Evolutionary conservation across 2,888 invertebrate genomes (phyloP).

Genomic region (Sabellastarte sp.): DNA sequence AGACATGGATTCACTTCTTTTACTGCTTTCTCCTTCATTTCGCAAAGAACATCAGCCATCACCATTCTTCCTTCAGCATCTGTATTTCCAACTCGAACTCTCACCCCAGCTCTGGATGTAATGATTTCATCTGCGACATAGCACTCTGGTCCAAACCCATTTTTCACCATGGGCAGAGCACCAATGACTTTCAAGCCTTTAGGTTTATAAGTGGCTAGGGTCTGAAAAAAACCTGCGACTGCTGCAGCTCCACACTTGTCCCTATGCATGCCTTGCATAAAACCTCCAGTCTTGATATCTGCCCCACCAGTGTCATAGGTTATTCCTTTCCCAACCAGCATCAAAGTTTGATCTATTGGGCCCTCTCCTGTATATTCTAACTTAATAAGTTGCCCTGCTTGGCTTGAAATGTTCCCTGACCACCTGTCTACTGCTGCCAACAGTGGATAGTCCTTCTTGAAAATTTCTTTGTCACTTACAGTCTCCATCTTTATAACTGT

Average conservation of each 20-base stretch:
- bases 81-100: conserved; percentile 86
- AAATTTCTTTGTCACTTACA: conserved; percentile 54
- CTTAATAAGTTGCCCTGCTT: conserved; percentile 75
- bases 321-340: conserved; percentile 83
- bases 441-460: conserved; percentile 77
- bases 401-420: conserved; percentile 59
- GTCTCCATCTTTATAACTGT: conserved; percentile 64
- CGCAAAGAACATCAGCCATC: conserved; percentile 84
- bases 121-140: conserved; percentile 91
- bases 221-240: conserved; percentile 87
- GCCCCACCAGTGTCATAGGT: conserved; percentile 71
- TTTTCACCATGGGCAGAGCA: conserved; percentile 82
- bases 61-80: conserved; percentile 94
- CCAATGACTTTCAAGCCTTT: conserved; percentile 76
- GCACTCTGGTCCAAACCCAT: conserved; percentile 81
- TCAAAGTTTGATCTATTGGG: conserved; percentile 68
- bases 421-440: conserved; percentile 62
- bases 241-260: conserved; percentile 96
- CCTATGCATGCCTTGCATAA: conserved; percentile 62
- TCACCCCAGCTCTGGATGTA: conserved; percentile 75
- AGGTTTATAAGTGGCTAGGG: conserved; percentile 71
- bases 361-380: conserved; percentile 72
- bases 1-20: conserved; percentile 76
- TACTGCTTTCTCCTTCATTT: conserved; percentile 68
- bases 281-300: conserved; percentile 73